Evolutionary conservation across 2,888 invertebrate species (phyloP), one percentile per base, ranked within the genome.

Genomic region (Idaea dimidiata): DNA sequence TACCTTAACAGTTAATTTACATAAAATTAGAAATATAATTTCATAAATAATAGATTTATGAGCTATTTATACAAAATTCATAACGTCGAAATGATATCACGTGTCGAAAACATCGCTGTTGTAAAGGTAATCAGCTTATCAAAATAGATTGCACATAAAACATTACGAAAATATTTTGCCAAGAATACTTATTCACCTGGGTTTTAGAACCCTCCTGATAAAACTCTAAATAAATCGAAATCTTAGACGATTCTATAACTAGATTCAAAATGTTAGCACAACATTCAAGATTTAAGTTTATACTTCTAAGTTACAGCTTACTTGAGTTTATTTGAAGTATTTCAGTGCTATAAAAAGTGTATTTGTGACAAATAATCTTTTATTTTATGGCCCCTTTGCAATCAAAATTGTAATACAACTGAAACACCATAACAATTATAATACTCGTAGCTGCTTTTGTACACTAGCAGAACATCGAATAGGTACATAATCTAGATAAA

Each of bases 101-200:
- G 84, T 81, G 71, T 72, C 72, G 75, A 73, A 70, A 72, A 79
- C 78, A 72, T 77, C 74, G 73, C 76, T 75, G 76, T 71, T 83
- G 76, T 83, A 81, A 76, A 87, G 82, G 82, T 78, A 86, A 77
- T 82, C 79, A 81, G 83, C 83, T 81, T 90, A 90, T 84, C 89
- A 90, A 91, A 90, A 91, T 90, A 90, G 87, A 91, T 90, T 89
- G 89, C 90, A 90, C 89, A 74, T 78, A 86, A 86, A 85, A 78
- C 68, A 79, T 80, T 86, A 84, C 72, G 83, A 87, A 88, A 88
- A 88, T 87, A 88, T 86, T 79, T 80, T 61, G 80, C 79, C 79
- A 77, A 79, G 77, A 79, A 82, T 65, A 70, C 72, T 66, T 54
- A 67, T 63, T 63, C 66, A 68, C 73, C 62, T 64, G 18, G 18